These are phyloP conservation scores for Athene cunicularia DNA, from an alignment of 2,113 vertebrate genomes.

Conservation along the genomic window DNA sequence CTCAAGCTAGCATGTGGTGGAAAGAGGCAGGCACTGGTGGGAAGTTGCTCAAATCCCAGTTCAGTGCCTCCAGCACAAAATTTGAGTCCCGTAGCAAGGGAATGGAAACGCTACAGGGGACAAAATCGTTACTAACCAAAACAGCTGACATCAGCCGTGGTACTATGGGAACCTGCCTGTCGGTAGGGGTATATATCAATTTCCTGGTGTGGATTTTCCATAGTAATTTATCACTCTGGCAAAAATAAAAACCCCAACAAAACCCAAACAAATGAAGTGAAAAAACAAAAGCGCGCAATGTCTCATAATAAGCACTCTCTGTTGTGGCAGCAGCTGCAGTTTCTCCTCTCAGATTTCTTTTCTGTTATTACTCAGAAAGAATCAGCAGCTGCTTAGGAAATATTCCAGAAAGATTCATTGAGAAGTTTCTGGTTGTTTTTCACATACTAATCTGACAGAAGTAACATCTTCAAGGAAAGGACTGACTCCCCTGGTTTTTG, in stretches of 20 bases:
- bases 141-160: neutral
- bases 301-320: constrained; percentile 53
- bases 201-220: constrained; percentile 13
- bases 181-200: neutral
- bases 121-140: neutral
- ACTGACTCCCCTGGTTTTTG: neutral
- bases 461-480: neutral
- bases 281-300: neutral
- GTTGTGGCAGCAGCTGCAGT: constrained; percentile 63
- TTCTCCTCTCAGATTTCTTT: constrained; percentile 61
- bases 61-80: neutral
- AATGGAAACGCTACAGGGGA: neutral
- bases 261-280: constrained; percentile 46
- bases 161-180: neutral
- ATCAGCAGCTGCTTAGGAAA: constrained; percentile 63
- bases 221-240: neutral
- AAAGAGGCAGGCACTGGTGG: neutral
- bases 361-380: constrained; percentile 53
- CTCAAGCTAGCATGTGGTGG: neutral
- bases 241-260: constrained; percentile 35
- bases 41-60: neutral
- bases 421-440: constrained; percentile 29
- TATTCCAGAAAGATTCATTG: constrained; percentile 58
- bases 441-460: constrained; percentile 36
- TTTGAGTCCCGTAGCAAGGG: neutral